Base-by-base conservation (phyloP, 2,888 invertebrate species). In the Spilarctia lutea region DNA sequence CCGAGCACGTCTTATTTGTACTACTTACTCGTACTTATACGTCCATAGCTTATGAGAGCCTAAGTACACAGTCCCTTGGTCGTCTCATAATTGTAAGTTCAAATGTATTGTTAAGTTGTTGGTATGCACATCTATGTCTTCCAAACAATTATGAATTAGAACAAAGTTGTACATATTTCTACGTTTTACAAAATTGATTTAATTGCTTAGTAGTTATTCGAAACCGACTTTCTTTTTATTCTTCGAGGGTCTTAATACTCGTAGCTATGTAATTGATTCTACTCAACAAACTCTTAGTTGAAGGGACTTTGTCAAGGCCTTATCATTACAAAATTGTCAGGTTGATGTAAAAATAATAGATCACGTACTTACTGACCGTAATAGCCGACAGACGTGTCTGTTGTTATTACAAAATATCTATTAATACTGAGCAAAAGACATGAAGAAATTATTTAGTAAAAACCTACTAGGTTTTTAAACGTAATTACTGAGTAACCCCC, bases 331-430 rank as follows among this genome's bases (percentile, higher is more conserved):
- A 91, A 92, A 92, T 88, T 88, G 88, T 83, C 88, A 89, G 84
- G 82, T 89, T 89, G 85, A 92, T 90, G 87, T 88, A 89, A 91
- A 92, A 89, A 92, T 92, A 92, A 91, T 91, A 89, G 88, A 89
- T 84, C 89, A 92, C 90, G 91, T 91, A 88, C 81, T 83, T 88
- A 87, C 82, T 79, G 82, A 80, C 85, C 87, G 89, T 87, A 88
- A 89, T 87, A 86, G 73, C 71, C 45, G 74, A 56, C 75, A 80
- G 85, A 89, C 91, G 88, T 91, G 89, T 79, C 87, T 85, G 77
- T 86, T 82, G 80, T 84, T 79, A 84, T 89, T 86, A 81, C 89
- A 83, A 86, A 88, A 86, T 81, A 79, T 75, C 81, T 80, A 81
- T 79, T 81, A 81, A 83, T 76, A 80, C 77, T 66, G 30, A 39